Evolutionary conservation across 2,888 invertebrate species (phyloP), one percentile per base, ranked within the genome.

Genomic region (Unio pictorum): DNA sequence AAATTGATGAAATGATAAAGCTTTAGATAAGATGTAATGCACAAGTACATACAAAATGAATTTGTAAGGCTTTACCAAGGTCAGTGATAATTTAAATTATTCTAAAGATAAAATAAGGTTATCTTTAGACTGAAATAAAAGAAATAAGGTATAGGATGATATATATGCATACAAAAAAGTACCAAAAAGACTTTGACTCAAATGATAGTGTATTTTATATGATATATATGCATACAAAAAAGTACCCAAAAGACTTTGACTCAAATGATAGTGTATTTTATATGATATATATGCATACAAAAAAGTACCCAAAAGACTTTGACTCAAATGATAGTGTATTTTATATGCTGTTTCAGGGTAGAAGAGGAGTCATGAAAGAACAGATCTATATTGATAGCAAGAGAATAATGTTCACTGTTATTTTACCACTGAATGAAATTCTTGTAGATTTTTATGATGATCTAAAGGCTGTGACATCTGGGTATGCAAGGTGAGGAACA

Each of bases 401-500:
- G 55, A 93, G 96, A 87, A 91, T 96, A 0, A 92, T 98, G 91
- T 89, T 98, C 87, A 94, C 95, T 82, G 96, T 94, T 86, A 91
- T 94, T 57, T 90, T 99, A 66, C 99, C 99, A 0, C 91, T 99
- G 8, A 95, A 95, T 81, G 99, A 99, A 92, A 95, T 99, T 45
- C 94, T 99, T 20, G 91, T 97, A 15, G 98, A 99, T 90, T 99
- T 99, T 89, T 97, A 97, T 87, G 98, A 99, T 88, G 92, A 93
- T 5, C 91, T 98, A 3, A 99, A 99, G 90, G 94, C 95, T 20
- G 84, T 96, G 26, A 95, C 95, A 4, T 97, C 97, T 0, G 99
- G 99, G 55, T 99, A 96, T 91, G 99, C 97, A 1, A 91, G 90
- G 89, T 90, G 97, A 88, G 96, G 96, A 45, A 45, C 45, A 11